Evolutionary conservation across 1,140 invertebrate species (phyloP).

Genomic region (Gryllus bimaculatus): DNA sequence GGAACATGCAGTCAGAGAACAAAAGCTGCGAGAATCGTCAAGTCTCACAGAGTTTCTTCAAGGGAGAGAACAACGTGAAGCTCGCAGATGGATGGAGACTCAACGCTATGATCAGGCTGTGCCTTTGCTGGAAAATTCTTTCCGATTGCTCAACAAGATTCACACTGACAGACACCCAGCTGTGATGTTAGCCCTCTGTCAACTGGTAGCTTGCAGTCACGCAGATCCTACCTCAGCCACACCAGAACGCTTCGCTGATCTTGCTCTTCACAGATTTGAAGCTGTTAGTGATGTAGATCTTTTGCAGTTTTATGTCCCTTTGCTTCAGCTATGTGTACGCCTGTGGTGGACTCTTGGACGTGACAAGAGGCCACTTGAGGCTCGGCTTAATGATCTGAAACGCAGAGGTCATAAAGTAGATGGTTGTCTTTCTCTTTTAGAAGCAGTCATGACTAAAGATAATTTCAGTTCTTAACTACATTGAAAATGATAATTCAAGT

Average conservation of each 20-base stretch:
- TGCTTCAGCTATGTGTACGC: conserved; percentile 54
- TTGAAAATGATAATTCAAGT: too few species aligned
- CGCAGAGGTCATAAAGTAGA: conserved; percentile 50
- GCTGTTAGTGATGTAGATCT: conserved; percentile 54
- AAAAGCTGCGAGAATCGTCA: conserved; percentile 46
- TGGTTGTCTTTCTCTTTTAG: conserved; percentile 43
- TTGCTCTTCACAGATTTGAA: conserved; percentile 54
- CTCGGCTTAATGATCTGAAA: conserved; percentile 46
- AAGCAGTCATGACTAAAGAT: conserved; percentile 25
- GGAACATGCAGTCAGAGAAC: conserved; percentile 45
- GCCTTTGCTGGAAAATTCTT: conserved; percentile 55
- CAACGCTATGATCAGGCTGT: conserved; percentile 53
- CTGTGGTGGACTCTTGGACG: conserved; percentile 55
- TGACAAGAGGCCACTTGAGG: conserved; percentile 48
- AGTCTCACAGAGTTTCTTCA: conserved; percentile 59
- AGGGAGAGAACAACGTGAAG: conserved; percentile 50
- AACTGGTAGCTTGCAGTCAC: conserved; percentile 52
- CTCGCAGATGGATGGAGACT: conserved; percentile 46
- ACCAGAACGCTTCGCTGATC: conserved; percentile 56
- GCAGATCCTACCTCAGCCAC: conserved; percentile 41
- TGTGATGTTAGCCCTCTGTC: conserved; percentile 59
- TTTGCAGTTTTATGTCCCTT: conserved; percentile 54
- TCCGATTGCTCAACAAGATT: conserved; percentile 62
- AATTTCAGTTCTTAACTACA: neutral
- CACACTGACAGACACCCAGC: conserved; percentile 56